A percentile compares a stretch with the other conserved stretches of the same genome.
Conservation (phyloP, 2,888 invertebrate genomes). For the Drosophila setosimentum region DNA sequence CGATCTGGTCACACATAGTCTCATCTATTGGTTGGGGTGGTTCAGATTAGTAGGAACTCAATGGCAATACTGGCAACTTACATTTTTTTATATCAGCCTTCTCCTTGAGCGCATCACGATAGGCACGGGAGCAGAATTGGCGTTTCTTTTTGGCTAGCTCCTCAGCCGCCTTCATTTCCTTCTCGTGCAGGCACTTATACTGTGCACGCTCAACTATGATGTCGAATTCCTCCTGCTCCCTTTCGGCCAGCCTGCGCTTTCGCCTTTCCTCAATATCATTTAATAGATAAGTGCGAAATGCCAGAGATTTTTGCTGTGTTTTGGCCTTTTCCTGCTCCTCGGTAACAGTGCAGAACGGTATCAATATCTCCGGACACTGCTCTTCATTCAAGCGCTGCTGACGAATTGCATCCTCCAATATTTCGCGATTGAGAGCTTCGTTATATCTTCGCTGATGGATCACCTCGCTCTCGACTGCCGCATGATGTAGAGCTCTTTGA, state of each 20-base stretch:
- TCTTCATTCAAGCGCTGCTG: conserved; percentile 48
- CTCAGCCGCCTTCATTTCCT: conserved; percentile 34
- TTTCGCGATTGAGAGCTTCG: conserved; percentile 51
- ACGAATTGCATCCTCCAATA: conserved; percentile 31
- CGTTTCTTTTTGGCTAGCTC: conserved; percentile 33
- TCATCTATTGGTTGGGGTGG: conserved; percentile 32
- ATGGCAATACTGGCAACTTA: conserved; percentile 30
- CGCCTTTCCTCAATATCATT: conserved; percentile 54
- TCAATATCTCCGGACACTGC: conserved; percentile 46
- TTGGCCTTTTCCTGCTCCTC: conserved; percentile 52
- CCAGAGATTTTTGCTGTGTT: conserved; percentile 38
- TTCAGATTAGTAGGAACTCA: background rate
- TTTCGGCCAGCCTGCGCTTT: conserved; percentile 6
- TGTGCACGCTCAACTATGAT: conserved; percentile 53
- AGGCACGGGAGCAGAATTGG: conserved; percentile 37
- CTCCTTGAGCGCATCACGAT: conserved; percentile 39
- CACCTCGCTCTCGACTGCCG: conserved; percentile 48
- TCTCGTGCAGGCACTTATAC: conserved; percentile 50
- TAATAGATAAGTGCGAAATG: conserved; percentile 29
- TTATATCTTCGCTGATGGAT: conserved; percentile 45
- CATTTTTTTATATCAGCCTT: conserved; percentile 41
- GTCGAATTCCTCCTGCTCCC: conserved; percentile 39
- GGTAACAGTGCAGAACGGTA: conserved; percentile 46
- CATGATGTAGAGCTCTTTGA: conserved; percentile 46
- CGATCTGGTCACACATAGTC: conserved; percentile 42